Evolutionary conservation across 2,113 vertebrate species (phyloP).

Genomic region (Mormyrus lacerda): DNA sequence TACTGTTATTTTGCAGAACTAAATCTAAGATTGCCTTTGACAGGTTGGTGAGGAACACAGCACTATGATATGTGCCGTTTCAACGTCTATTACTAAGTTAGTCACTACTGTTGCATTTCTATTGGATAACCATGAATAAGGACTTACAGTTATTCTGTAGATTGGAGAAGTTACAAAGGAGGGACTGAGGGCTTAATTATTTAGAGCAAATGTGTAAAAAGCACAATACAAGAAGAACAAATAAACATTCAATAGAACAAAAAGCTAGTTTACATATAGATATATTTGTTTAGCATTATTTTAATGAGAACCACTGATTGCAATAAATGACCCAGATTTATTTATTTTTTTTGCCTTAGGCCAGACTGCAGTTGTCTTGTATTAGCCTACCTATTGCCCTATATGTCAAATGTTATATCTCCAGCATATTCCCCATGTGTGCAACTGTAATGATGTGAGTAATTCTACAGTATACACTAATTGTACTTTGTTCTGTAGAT

Average conservation of each 20-base stretch:
- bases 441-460: background rate
- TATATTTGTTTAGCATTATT: background rate
- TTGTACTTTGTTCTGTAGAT: background rate
- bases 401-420: slow-evolving; percentile 8
- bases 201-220: background rate
- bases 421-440: background rate
- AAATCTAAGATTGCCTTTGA: background rate
- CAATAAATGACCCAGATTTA: background rate
- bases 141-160: background rate
- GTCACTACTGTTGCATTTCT: slow-evolving; percentile 38
- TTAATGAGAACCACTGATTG: background rate
- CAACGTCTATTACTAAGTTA: background rate
- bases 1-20: background rate
- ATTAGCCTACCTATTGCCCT: slow-evolving; percentile 3
- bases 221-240: background rate
- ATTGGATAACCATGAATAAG: background rate
- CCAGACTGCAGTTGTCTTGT: background rate
- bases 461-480: background rate
- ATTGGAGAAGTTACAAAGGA: background rate
- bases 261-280: background rate
- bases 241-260: background rate
- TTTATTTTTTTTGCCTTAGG: background rate
- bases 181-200: background rate
- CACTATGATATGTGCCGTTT: slow-evolving; percentile 29
- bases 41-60: slow-evolving; percentile 42